These are phyloP conservation scores for Chromoteleia sp. DNA, from an alignment of 2,888 invertebrate species.

Conservation along the genomic window DNA sequence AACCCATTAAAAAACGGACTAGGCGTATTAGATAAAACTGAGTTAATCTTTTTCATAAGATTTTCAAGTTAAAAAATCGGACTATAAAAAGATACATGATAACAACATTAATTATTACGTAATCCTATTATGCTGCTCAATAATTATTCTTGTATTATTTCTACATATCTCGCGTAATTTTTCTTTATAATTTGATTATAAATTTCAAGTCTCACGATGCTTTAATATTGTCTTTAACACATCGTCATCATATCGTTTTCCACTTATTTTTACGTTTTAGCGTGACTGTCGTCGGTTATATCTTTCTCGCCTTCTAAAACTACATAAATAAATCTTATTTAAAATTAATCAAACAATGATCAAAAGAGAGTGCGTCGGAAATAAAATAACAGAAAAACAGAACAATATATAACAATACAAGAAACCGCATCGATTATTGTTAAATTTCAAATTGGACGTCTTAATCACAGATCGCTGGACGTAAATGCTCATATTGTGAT, in stretches of 20 bases:
- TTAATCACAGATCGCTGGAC: constrained; percentile 69
- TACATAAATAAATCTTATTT: constrained; percentile 46
- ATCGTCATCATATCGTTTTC: constrained; percentile 42
- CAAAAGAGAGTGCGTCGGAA: constrained; percentile 12
- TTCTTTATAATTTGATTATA: constrained; percentile 67
- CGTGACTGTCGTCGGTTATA: constrained; percentile 41
- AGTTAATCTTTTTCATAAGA: constrained; percentile 33
- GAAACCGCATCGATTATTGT: constrained; percentile 49
- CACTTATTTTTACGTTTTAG: constrained; percentile 46
- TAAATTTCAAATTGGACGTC: constrained; percentile 62
- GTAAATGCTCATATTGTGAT: constrained; percentile 64
- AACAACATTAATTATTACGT: constrained; percentile 59
- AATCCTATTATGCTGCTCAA: constrained; percentile 56
- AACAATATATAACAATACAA: constrained; percentile 36
- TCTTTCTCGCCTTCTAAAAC: constrained; percentile 38
- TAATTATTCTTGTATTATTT: constrained; percentile 46
- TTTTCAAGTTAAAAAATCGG: constrained; percentile 24
- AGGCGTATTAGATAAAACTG: constrained; percentile 53
- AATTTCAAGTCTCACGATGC: constrained; percentile 63
- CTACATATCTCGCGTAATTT: constrained; percentile 44
- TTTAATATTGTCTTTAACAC: constrained; percentile 59
- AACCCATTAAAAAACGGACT: constrained; percentile 66
- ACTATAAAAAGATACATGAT: constrained; percentile 48
- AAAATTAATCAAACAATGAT: constrained; percentile 24
- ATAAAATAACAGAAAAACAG: constrained; percentile 25